These are phyloP conservation scores for Chymomyza amoena DNA, from an alignment of 2,888 invertebrate genomes.

Conservation along the genomic window DNA sequence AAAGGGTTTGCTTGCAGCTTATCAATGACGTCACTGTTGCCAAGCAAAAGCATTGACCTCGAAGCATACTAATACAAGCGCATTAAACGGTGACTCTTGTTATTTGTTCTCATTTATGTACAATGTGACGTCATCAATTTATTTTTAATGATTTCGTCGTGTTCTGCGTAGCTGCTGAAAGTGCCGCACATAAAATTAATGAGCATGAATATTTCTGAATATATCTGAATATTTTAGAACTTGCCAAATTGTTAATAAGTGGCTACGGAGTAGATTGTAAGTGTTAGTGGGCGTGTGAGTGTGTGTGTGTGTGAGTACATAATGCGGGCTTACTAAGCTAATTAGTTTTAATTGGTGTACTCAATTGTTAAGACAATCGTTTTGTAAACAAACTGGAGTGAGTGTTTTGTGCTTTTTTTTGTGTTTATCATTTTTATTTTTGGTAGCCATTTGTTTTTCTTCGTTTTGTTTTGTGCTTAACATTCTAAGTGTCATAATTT, in stretches of 20 bases:
- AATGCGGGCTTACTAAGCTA: constrained; percentile 47
- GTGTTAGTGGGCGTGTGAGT: background rate
- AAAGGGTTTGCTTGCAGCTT: constrained; percentile 22
- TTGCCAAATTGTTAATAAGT: constrained; percentile 40
- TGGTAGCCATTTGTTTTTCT: constrained; percentile 18
- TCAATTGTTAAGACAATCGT: constrained; percentile 24
- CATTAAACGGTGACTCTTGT: background rate
- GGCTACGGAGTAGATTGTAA: constrained; percentile 2
- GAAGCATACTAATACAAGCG: constrained; percentile 8
- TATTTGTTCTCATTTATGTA: background rate
- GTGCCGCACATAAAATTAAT: background rate
- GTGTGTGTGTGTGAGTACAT: constrained; percentile 13
- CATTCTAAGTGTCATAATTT: constrained; percentile 1
- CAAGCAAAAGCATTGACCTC: constrained; percentile 32
- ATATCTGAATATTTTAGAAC: background rate
- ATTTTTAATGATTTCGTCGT: constrained; percentile 55
- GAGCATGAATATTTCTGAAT: background rate
- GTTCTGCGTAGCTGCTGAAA: background rate
- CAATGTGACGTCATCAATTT: constrained; percentile 56
- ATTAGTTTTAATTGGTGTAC: constrained; percentile 58
- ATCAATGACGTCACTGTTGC: constrained; percentile 49
- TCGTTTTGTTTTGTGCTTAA: constrained; percentile 17
- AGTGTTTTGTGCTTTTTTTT: constrained; percentile 18
- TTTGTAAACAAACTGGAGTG: constrained; percentile 50
- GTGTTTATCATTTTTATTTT: constrained; percentile 1